phyloP scores from a whole-genome alignment of 2,888 invertebrate genomes.

The Sarcophaga caerulescens region DNA sequence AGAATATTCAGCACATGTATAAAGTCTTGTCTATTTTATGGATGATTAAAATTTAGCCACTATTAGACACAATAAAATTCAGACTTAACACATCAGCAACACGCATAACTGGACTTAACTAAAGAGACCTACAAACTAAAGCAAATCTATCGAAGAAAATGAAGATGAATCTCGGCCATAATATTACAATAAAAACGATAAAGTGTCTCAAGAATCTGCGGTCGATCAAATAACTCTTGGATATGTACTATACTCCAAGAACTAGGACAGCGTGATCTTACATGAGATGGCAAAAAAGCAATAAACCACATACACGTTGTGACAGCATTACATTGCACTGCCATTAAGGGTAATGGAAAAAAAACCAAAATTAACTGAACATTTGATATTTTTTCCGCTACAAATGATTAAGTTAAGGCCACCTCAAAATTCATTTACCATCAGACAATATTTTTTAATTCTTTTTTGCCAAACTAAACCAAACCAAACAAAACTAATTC shows the following conservation, averaged over 20 bases:
- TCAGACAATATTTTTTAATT: not conserved
- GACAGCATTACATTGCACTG: not conserved
- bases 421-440: not conserved
- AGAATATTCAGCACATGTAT: too few species aligned
- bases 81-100: too few species aligned
- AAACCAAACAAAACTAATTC: conserved; percentile 3
- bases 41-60: too few species aligned
- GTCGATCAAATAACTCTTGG: not conserved
- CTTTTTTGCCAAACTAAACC: not conserved
- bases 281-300: not conserved
- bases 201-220: too few species aligned
- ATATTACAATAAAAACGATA: too few species aligned
- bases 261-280: not conserved
- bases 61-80: too few species aligned
- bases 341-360: not conserved
- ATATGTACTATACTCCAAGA: not conserved
- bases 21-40: too few species aligned
- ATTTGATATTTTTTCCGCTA: not conserved
- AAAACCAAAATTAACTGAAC: not conserved
- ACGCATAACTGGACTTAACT: too few species aligned
- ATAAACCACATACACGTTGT: not conserved
- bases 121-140: too few species aligned
- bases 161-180: too few species aligned
- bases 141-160: too few species aligned
- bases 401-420: not conserved